A percentile compares a stretch with the other conserved stretches of the same genome.
phyloP scores from a whole-genome alignment of 2,888 invertebrate genomes.

The Ormyrus labotus region DNA sequence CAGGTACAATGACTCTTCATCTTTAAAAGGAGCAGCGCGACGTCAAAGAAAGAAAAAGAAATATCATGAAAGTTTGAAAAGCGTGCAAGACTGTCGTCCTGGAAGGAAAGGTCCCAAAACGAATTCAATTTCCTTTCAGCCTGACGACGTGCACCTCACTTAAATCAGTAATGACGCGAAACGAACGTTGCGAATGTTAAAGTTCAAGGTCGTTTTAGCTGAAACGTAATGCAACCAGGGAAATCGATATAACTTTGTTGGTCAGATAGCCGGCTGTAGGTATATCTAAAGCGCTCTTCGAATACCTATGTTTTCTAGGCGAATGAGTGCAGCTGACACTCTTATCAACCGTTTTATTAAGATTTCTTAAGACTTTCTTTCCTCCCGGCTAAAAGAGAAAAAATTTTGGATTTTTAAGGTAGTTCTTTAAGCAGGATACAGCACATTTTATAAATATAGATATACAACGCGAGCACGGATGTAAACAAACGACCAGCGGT shows the following conservation, averaged over 20 bases:
- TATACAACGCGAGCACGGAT: no score
- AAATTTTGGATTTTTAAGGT: no score
- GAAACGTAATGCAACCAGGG: constrained; percentile 27
- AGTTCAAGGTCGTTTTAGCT: constrained; percentile 64
- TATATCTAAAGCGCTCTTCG: constrained; percentile 5
- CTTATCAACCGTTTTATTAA: no score
- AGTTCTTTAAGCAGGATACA: no score
- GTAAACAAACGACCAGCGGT: no score
- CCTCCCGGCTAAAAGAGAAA: no score
- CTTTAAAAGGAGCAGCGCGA: neutral
- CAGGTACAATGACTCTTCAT: constrained; percentile 4
- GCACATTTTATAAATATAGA: no score
- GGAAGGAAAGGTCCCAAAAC: neutral
- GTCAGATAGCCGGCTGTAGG: constrained; percentile 20
- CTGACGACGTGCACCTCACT: constrained; percentile 52
- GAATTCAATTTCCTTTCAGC: constrained; percentile 16
- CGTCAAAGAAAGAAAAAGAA: neutral
- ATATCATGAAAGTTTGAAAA: neutral
- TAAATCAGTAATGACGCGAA: constrained; percentile 63
- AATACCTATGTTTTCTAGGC: neutral
- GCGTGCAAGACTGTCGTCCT: neutral
- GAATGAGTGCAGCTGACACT: no score
- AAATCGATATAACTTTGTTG: constrained; percentile 58
- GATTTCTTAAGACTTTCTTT: no score
- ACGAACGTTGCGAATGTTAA: constrained; percentile 59